phyloP scores from a whole-genome alignment of 2,888 invertebrate genomes.

The Cotesia congregata region DNA sequence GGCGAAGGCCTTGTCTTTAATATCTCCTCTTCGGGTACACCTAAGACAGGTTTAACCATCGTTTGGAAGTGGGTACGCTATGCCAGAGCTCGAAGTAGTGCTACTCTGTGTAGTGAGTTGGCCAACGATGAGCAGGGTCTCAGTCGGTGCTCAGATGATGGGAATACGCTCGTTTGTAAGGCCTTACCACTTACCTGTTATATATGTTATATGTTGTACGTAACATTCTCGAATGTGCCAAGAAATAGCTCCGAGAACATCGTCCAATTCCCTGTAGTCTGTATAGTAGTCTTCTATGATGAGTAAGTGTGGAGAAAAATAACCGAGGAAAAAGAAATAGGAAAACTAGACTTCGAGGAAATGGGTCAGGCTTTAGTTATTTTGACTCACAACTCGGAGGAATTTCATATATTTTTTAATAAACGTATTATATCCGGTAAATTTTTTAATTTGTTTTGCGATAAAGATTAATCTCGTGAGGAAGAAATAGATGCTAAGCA shows the following conservation, averaged over 20 bases:
- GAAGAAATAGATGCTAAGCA: constrained; percentile 21
- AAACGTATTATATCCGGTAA: neutral
- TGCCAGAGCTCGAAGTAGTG: constrained; percentile 22
- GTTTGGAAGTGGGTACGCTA: constrained; percentile 13
- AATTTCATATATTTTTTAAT: neutral
- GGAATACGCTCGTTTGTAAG: neutral
- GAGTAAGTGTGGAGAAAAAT: neutral
- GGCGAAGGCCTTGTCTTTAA: constrained; percentile 34
- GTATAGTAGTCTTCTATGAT: neutral
- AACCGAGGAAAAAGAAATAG: neutral
- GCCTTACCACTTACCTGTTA: neutral
- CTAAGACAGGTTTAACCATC: constrained; percentile 33
- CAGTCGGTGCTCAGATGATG: neutral
- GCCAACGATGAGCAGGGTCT: neutral
- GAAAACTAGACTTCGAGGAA: neutral
- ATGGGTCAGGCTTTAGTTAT: neutral
- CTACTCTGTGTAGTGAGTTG: constrained; percentile 3
- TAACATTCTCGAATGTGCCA: neutral
- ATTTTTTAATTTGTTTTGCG: neutral
- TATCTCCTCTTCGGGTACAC: constrained; percentile 20
- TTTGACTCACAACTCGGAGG: neutral
- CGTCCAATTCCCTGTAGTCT: neutral
- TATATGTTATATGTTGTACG: neutral
- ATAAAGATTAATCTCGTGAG: neutral
- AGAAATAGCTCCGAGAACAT: neutral